phyloP scores from a whole-genome alignment of 2,113 vertebrate species.

The Apeltes quadracus region DNA sequence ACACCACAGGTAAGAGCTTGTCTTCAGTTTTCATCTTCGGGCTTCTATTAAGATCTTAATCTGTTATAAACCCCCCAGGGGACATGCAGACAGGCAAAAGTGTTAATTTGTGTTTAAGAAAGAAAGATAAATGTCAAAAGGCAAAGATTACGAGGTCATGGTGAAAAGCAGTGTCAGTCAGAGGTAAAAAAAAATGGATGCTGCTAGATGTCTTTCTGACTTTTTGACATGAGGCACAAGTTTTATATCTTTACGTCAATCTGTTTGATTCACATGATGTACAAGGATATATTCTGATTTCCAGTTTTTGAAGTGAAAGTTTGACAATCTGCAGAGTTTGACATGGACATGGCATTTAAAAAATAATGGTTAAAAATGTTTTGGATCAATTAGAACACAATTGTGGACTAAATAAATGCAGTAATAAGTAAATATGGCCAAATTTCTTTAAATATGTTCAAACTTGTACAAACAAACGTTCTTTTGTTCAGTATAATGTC shows the following conservation, averaged over 20 bases:
- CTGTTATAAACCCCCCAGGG: slow-evolving; percentile 1
- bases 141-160: slow-evolving; percentile 18
- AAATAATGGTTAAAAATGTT: background rate
- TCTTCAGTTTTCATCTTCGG: background rate
- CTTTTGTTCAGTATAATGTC: background rate
- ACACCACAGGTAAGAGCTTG: slow-evolving; percentile 80
- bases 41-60: background rate
- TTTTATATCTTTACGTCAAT: slow-evolving; percentile 58
- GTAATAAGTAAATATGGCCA: background rate
- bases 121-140: slow-evolving; percentile 4
- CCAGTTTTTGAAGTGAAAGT: slow-evolving; percentile 63
- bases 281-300: slow-evolving; percentile 64
- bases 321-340: slow-evolving; percentile 62
- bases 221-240: slow-evolving; percentile 52
- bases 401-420: background rate
- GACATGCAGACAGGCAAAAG: background rate
- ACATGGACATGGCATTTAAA: slow-evolving; percentile 21
- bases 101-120: background rate
- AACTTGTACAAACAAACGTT: background rate
- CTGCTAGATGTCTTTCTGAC: slow-evolving; percentile 24
- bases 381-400: background rate
- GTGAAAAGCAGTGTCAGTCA: background rate
- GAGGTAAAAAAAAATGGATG: slow-evolving; percentile 24
- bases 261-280: slow-evolving; percentile 21
- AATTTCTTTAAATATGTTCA: background rate